These are phyloP conservation scores for Phenganax stokvisi DNA, from an alignment of 92 coral and sea anemone genomes.

Conservation along the genomic window DNA sequence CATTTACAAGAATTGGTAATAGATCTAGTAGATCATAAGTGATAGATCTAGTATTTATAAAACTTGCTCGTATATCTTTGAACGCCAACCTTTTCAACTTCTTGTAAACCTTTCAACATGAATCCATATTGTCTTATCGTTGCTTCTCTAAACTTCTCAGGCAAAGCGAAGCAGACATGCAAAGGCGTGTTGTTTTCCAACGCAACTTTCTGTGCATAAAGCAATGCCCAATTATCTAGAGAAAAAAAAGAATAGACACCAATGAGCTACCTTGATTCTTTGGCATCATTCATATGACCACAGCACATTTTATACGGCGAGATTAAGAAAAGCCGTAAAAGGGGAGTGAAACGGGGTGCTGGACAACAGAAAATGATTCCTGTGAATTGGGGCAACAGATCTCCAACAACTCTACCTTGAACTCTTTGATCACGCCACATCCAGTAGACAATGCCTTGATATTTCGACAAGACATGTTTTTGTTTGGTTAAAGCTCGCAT, in stretches of 20 bases:
- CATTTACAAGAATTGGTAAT: too few species aligned
- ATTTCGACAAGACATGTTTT: constrained; percentile 38
- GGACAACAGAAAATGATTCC: neutral
- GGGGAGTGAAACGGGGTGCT: neutral
- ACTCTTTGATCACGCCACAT: constrained; percentile 79
- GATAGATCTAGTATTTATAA: too few species aligned
- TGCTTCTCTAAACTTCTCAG: constrained; percentile 56
- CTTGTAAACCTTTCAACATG: constrained; percentile 60
- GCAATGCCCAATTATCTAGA: constrained; percentile 69
- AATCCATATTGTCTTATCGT: constrained; percentile 60
- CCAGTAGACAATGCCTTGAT: constrained; percentile 66
- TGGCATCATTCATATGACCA: too few species aligned
- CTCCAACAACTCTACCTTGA: constrained; percentile 45
- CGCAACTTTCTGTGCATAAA: constrained; percentile 72
- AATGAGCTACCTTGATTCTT: neutral
- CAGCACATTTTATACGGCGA: neutral
- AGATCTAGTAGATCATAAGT: too few species aligned
- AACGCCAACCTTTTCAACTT: constrained; percentile 55
- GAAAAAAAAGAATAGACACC: neutral
- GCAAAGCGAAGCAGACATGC: constrained; percentile 62
- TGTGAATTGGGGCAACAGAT: neutral
- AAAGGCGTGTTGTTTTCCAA: constrained; percentile 61
- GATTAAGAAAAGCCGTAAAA: too few species aligned
- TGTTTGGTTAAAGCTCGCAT: constrained; percentile 52
- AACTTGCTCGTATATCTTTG: too few species aligned